These are phyloP conservation scores for Apotomis capreana DNA, from an alignment of 2,888 invertebrate genomes.

Conservation along the genomic window DNA sequence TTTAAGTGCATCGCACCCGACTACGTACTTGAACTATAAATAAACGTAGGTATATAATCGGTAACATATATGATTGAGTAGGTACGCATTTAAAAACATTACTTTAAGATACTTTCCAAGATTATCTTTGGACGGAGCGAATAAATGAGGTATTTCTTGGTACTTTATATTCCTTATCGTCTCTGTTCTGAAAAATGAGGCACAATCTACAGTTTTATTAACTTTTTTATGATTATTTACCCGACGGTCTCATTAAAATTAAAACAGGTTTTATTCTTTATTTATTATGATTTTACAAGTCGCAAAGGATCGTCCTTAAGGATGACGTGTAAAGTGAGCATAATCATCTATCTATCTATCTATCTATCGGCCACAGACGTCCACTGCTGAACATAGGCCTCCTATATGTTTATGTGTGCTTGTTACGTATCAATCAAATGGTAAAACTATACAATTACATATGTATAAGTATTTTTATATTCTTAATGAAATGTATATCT, in stretches of 20 bases:
- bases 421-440: too few relatives aligned
- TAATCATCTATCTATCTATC: too few relatives aligned
- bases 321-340: too few relatives aligned
- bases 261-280: not conserved
- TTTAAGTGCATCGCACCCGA: not conserved
- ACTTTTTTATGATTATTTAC: not conserved
- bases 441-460: too few relatives aligned
- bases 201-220: constrained; percentile 3
- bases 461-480: too few relatives aligned
- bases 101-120: not conserved
- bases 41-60: not conserved
- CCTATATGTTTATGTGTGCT: too few relatives aligned
- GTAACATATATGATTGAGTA: not conserved
- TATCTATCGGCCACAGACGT: too few relatives aligned
- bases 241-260: not conserved
- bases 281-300: not conserved
- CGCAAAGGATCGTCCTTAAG: not conserved
- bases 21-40: constrained; percentile 23
- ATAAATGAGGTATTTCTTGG: not conserved
- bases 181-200: not conserved
- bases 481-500: too few relatives aligned
- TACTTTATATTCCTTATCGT: constrained; percentile 5
- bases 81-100: not conserved
- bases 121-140: not conserved
- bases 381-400: too few relatives aligned